Evolutionary conservation across 2,797 vertebrate genomes (phyloP), one percentile per base, ranked within the genome.

Genomic region (Gorsachius magnificus): DNA sequence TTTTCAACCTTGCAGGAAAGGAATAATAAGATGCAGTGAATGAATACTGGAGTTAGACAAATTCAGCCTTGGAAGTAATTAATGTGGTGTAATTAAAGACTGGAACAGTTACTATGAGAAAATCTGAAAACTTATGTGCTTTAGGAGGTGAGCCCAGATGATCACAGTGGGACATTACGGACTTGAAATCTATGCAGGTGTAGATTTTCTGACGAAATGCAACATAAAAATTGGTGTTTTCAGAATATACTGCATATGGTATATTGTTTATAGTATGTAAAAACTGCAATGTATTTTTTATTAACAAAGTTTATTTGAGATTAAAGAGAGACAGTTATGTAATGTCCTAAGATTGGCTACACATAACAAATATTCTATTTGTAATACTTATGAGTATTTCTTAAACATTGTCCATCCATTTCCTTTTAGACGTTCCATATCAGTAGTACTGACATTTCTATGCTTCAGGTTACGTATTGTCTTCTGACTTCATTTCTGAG

Each of bases 391-490:
- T 2, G 10, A 78, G 33, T 38, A 56, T 75, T 79, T 65, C 28
- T 84, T 54, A 36, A 48, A 57, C 1, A 1, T 29, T 77, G 9
- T 79, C 5, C 5, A 36, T 83, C 51, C 11, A 12, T 8, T 74
- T 91, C 14, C 10, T 89, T 82, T 84, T 28, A 58, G 16, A 26
- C 54, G 10, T 15, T 66, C 26, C 2, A 1, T 68, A 57, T 26
- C 22, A 54, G 33, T 26, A 68, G 6, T 26, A 29, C 5, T 24
- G 41, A 60, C 16, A 10, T 84, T 65, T 69, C 24, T 50, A 11
- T 66, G 5, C 9, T 83, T 85, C 19, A 35, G 5, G 5, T 66
- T 68, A 46, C 0, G 0, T 28, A 17, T 50, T 36, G 3, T 43
- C 26, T 82, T 79, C 48, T 87, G 58, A 72, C 22, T 81, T 65